These are phyloP conservation scores for Uropetala carovei DNA, from an alignment of 2,888 invertebrate species.

Conservation along the genomic window DNA sequence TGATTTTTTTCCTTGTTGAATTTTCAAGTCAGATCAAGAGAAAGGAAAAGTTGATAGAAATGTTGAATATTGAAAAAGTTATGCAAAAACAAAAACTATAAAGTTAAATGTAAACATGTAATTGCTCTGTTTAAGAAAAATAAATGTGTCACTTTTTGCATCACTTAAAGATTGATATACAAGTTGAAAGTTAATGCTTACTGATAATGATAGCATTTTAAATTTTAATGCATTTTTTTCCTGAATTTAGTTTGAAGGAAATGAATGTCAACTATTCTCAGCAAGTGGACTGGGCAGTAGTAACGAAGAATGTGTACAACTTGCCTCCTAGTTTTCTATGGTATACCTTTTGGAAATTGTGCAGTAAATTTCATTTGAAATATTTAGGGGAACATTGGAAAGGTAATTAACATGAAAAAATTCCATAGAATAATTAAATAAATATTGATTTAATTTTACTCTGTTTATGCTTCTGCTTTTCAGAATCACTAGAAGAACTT, in stretches of 20 bases:
- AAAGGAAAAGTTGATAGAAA: background rate
- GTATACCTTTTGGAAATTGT: background rate
- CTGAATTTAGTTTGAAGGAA: background rate
- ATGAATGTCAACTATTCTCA: background rate
- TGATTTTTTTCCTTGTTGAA: background rate
- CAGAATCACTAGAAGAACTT: too few relatives aligned
- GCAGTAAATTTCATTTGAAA: background rate
- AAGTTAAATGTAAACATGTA: background rate
- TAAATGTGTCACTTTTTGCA: background rate
- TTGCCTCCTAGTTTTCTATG: background rate
- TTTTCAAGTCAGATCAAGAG: background rate
- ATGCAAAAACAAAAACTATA: background rate
- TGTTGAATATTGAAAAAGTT: background rate
- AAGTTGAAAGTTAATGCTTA: background rate
- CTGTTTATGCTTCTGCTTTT: too few relatives aligned
- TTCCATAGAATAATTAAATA: too few relatives aligned
- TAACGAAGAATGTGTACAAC: background rate
- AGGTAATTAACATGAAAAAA: background rate
- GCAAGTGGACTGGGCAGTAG: background rate
- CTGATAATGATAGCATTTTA: background rate
- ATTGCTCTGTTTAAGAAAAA: background rate
- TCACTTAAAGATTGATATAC: background rate
- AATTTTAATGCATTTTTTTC: background rate
- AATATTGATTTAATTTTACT: too few relatives aligned
- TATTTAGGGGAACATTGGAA: background rate